phyloP scores from a whole-genome alignment of 2,888 invertebrate species.

The Apamea sordens region DNA sequence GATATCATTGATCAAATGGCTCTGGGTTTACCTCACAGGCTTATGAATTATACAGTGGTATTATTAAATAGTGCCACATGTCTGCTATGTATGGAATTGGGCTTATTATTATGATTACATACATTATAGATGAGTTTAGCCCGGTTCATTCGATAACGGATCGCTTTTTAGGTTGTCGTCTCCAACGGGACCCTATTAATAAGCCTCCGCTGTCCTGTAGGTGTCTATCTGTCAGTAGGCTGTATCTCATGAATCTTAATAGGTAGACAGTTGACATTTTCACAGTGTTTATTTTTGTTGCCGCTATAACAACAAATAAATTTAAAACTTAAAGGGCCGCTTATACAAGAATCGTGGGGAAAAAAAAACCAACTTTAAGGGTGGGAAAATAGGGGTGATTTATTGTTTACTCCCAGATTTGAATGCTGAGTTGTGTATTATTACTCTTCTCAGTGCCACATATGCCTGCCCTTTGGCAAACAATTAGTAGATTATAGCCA shows the following conservation, averaged over 20 bases:
- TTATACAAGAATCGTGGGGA: too few relatives aligned
- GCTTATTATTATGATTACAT: background rate
- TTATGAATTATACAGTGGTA: conserved; percentile 59
- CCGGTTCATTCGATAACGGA: background rate
- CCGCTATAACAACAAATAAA: too few relatives aligned
- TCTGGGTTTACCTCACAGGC: conserved; percentile 42
- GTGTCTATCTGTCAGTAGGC: background rate
- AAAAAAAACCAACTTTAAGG: too few relatives aligned
- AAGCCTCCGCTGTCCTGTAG: background rate
- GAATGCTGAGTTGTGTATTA: too few relatives aligned
- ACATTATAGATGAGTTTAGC: background rate
- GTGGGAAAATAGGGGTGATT: too few relatives aligned
- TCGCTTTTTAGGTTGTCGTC: background rate
- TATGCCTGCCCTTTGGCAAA: too few relatives aligned
- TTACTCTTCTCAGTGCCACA: too few relatives aligned
- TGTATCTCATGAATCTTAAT: background rate
- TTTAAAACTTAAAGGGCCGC: too few relatives aligned
- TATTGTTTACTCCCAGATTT: too few relatives aligned
- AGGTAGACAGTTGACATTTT: background rate
- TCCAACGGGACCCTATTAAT: background rate
- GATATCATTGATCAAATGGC: conserved; percentile 80
- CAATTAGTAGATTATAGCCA: too few relatives aligned
- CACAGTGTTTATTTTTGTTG: background rate
- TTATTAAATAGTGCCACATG: conserved; percentile 13
- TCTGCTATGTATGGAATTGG: background rate